Conservation (phyloP, 2,888 invertebrate genomes). For the Caenorhabditis sp. region DNA sequence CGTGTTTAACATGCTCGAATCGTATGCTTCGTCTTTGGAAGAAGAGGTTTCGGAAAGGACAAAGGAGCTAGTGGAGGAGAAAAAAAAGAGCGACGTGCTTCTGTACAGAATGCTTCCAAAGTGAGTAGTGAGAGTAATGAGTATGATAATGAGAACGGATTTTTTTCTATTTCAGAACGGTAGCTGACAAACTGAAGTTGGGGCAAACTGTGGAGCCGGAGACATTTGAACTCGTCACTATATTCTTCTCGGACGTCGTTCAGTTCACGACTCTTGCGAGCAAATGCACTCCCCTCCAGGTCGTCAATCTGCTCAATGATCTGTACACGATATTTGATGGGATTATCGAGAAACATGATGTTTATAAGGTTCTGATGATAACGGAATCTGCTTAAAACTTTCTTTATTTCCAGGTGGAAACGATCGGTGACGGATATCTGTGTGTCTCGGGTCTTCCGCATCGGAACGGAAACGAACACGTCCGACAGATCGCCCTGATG, state of each 20-base stretch:
- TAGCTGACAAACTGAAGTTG: constrained; percentile 72
- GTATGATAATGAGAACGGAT: neutral
- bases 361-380: constrained; percentile 76
- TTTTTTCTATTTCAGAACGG: constrained; percentile 61
- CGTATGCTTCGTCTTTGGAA: constrained; percentile 69
- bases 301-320: constrained; percentile 74
- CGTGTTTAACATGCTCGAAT: constrained; percentile 72
- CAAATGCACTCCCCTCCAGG: constrained; percentile 71
- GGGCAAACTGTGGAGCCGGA: constrained; percentile 72
- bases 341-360: constrained; percentile 75
- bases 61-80: constrained; percentile 72
- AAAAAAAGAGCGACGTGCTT: constrained; percentile 74
- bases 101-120: constrained; percentile 74
- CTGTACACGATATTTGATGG: constrained; percentile 75
- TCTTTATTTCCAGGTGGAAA: constrained; percentile 71
- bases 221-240: constrained; percentile 67
- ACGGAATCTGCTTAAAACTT: too few species aligned
- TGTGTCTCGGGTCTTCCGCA: constrained; percentile 70
- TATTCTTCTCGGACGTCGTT: constrained; percentile 73
- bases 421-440: constrained; percentile 70
- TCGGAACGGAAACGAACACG: constrained; percentile 68
- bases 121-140: constrained; percentile 34
- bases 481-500: constrained; percentile 63
- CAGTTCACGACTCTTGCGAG: constrained; percentile 68
- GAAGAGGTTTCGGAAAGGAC: constrained; percentile 66